These are phyloP conservation scores for Ficedula albicollis DNA, from an alignment of 2,797 vertebrate genomes.

Conservation along the genomic window DNA sequence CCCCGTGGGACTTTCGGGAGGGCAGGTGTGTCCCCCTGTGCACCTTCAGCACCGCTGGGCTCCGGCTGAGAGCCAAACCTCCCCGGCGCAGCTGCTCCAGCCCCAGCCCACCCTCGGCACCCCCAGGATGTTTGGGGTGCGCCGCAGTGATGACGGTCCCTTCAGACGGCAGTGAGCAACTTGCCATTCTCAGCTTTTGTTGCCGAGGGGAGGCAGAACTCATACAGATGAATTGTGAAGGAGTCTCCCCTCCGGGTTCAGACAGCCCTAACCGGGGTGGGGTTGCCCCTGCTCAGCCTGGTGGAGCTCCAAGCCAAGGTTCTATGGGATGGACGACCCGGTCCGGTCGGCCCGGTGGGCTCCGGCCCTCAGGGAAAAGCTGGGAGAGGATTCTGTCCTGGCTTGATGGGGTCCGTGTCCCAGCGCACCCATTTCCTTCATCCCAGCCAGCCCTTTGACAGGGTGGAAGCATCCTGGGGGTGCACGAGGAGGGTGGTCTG, in stretches of 20 bases:
- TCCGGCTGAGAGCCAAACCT: neutral
- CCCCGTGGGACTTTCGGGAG: rapidly evolving
- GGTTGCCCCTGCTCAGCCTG: neutral
- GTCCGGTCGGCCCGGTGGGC: neutral
- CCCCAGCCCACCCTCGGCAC: no score
- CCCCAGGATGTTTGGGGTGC: neutral
- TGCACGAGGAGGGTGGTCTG: neutral
- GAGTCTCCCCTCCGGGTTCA: neutral
- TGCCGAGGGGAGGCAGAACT: neutral
- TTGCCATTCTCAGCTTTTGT: neutral
- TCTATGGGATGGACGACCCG: rapidly evolving
- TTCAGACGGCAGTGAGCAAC: neutral
- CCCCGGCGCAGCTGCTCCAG: neutral
- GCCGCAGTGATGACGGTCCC: rapidly evolving
- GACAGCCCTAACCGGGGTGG: neutral
- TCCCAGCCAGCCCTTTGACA: neutral
- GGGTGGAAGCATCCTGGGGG: neutral
- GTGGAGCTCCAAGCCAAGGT: neutral
- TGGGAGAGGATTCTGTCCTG: neutral
- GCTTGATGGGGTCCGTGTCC: neutral
- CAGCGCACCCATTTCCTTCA: neutral
- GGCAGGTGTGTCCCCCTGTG: neutral
- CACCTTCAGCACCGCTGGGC: neutral
- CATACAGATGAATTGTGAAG: neutral
- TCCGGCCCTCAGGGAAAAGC: neutral